Evolutionary conservation across 2,888 invertebrate genomes (phyloP), one percentile per base, ranked within the genome.

Genomic region (Xestia xanthographa): DNA sequence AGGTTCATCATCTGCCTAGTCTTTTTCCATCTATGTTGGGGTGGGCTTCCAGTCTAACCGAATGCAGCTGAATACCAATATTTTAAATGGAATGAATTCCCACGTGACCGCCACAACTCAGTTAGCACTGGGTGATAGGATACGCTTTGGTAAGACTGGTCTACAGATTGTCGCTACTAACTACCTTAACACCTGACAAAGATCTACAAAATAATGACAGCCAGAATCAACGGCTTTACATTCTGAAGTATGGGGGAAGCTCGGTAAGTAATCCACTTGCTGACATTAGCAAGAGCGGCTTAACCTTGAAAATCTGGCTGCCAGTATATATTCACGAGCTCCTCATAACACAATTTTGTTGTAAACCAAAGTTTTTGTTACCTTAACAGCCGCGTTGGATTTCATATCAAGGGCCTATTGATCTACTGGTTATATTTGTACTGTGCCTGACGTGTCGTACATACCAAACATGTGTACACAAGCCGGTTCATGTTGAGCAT

Each of bases 391-490:
- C 29, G 58, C 3, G 58, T 11, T 29, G 20, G 20, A 29, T 20
- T 29, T 29, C 58, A 29, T 20, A 58, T 12, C 29, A 58, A 58
- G 1, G 20, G 9, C 58, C 29, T 58, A 20, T 20, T 8, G 41
- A 41, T 41, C 41, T 38, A 43, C 63, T 63, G 63, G 8, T 63
- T 26, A 17, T 26, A 4, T 26, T 26, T 41, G 1, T 41, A 41
- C 63, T 41, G 43, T 41, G 43, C 58, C 70, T 77, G 71, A 74
- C 72, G 56, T 66, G 45, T 72, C 58, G 34, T 62, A 45, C 74
- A 83, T 78, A 78, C 26, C 66, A 85, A 87, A 73, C 75, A 77
- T 60, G 75, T 72, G 75, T 81, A 78, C 74, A 41, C 72, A 76
- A 87, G 66, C 69, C 77, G 68, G 68, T 29, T 38, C 22, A 70